Percentiles rank a stretch among this genome's conserved stretches.
phyloP scores from a whole-genome alignment of 1,140 invertebrate species.

The Adoxophyes honmai region DNA sequence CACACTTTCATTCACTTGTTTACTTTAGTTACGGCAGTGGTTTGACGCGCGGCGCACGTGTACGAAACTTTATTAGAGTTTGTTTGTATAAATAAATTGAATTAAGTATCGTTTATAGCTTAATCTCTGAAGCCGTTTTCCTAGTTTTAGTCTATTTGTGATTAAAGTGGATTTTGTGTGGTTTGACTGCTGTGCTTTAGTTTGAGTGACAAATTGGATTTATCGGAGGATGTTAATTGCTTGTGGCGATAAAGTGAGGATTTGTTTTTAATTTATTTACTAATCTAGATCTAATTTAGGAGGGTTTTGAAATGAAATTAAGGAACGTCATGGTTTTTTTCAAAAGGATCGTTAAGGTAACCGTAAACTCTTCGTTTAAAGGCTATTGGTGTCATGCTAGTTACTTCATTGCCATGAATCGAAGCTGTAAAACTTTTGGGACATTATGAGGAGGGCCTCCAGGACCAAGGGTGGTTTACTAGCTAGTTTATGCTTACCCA shows the following conservation, averaged over 20 bases:
- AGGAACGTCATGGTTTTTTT: too few species aligned
- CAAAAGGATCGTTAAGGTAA: too few species aligned
- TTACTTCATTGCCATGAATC: too few species aligned
- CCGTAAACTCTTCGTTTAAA: too few species aligned
- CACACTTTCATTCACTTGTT: conserved; percentile 9
- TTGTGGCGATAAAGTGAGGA: conserved; percentile 4
- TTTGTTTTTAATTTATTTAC: neutral
- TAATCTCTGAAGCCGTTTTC: too few species aligned
- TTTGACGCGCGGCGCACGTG: neutral
- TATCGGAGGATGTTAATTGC: conserved; percentile 6
- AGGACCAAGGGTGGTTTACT: too few species aligned
- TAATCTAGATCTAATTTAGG: neutral
- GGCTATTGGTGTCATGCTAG: too few species aligned
- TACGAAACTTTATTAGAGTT: conserved; percentile 5
- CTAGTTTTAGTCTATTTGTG: too few species aligned
- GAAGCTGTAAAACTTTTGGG: too few species aligned
- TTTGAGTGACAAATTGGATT: conserved; percentile 13
- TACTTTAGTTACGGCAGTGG: neutral
- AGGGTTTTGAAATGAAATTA: neutral
- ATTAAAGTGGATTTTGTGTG: too few species aligned
- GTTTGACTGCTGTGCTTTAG: neutral
- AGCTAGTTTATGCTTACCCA: too few species aligned
- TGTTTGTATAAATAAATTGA: conserved; percentile 1
- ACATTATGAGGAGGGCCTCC: too few species aligned
- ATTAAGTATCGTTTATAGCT: neutral